A percentile compares a stretch with the other conserved stretches of the same genome.
Evolutionary conservation across 2,888 invertebrate species (phyloP).

Genomic region (Lasioglossum zephyrum): DNA sequence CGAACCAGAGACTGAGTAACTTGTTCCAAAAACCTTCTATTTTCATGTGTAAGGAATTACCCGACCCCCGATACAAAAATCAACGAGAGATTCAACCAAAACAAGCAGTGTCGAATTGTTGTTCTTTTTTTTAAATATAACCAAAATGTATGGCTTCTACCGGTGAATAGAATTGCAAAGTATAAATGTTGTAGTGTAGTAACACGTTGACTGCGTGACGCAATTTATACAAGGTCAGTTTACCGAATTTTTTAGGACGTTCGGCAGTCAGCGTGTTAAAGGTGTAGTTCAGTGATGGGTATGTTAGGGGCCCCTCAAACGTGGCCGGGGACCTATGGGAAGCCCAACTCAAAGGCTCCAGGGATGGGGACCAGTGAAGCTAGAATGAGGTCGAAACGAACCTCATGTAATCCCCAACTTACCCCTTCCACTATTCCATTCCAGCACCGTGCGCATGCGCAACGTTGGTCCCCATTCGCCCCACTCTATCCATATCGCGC

Average conservation of each 20-base stretch:
- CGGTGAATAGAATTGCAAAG: not conserved
- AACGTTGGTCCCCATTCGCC: no score
- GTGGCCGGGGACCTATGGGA: no score
- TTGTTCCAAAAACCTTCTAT: not conserved
- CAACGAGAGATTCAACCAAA: not conserved
- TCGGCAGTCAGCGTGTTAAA: not conserved
- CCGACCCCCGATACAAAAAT: constrained; percentile 39
- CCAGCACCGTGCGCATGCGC: no score
- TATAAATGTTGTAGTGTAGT: constrained; percentile 10
- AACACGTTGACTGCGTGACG: not conserved
- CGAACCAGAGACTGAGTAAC: not conserved
- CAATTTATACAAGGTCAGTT: not conserved
- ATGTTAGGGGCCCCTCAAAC: no score
- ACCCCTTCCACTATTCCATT: no score
- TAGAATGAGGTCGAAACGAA: no score
- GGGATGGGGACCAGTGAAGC: no score
- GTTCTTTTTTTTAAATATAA: not conserved
- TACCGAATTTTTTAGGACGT: not conserved
- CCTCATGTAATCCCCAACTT: no score
- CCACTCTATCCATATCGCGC: no score
- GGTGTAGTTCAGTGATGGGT: not conserved
- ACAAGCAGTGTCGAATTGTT: not conserved
- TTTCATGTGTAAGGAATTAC: constrained; percentile 30
- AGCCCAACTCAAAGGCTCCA: no score
- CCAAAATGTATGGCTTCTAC: not conserved